Evolutionary conservation across 2,113 vertebrate species (phyloP), one percentile per base, ranked within the genome.

Genomic region (Jaculus jaculus): DNA sequence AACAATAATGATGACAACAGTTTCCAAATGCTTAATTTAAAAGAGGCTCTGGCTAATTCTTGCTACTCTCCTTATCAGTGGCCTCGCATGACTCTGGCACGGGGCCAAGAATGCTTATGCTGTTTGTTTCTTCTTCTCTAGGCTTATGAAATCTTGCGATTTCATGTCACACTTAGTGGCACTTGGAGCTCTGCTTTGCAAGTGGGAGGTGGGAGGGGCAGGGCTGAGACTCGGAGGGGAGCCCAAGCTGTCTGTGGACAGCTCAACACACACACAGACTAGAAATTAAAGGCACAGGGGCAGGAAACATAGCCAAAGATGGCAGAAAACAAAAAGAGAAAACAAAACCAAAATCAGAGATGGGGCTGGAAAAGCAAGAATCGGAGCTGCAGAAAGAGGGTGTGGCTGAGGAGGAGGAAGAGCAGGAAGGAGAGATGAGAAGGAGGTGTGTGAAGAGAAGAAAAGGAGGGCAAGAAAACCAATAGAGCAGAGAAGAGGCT

Each of bases 261-360:
- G 90, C 89, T 87, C 73, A 89, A 95, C 87, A 94, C 91, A 96
- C 92, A 95, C 86, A 94, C 69, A 83, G 81, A 54, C 93, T 87
- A 28, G 23, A 92, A 94, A 97, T 87, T 92, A 89, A 90, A 91
- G 61, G 84, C 2, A 77, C 68, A 87, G 65, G 60, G 69, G 63
- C 2, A 60, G 61, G 85, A 94, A 85, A 51, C 89, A 37, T 15
- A 81, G 80, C 63, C 89, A 73, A 79, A 89, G 91, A 86, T 4
- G 3, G 61, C 92, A 92, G 69, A 84, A 66, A 71, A 75, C 78
- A 71, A 65, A 74, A 73, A 58, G 37, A 69, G 66, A 66, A 54
- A 54, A 54, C 7, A 54, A 54, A 54, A 54, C 7, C 7, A 54
- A 54, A 54, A 54, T 16, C 54, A 54, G 54, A 54, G 11, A 54